Percentiles rank a stretch among this genome's conserved stretches.
Conservation (phyloP, 23 tunicate species). For the Phallusia fumigata region DNA sequence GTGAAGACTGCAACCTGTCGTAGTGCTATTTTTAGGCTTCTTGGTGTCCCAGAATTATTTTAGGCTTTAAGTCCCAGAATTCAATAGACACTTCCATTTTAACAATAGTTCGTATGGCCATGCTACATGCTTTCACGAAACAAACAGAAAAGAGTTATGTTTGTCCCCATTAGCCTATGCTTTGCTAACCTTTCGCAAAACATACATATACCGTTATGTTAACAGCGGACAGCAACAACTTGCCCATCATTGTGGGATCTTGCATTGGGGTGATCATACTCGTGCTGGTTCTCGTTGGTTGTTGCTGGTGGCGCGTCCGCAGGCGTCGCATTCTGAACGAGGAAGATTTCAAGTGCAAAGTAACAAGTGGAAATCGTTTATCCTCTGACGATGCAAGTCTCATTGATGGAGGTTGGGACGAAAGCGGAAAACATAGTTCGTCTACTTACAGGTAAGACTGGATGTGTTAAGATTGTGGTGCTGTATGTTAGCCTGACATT, state of each 20-base stretch:
- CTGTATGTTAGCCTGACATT: too few species aligned
- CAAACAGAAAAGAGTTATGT: too few species aligned
- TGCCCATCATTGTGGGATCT: constrained; percentile 17
- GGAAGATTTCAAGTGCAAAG: constrained; percentile 43
- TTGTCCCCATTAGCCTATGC: too few species aligned
- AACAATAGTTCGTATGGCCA: too few species aligned
- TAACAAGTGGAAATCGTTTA: constrained; percentile 49
- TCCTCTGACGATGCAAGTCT: constrained; percentile 74
- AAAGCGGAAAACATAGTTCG: constrained; percentile 74
- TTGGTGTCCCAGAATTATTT: too few species aligned
- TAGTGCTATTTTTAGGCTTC: too few species aligned
- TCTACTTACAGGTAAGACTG: constrained; percentile 63
- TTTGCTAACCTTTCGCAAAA: background rate
- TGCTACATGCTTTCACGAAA: too few species aligned
- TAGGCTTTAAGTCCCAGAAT: too few species aligned
- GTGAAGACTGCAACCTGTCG: too few species aligned
- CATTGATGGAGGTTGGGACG: constrained; percentile 86
- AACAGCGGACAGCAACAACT: background rate
- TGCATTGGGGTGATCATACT: constrained; percentile 8
- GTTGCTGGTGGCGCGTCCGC: constrained; percentile 13
- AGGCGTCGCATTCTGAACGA: constrained; percentile 18
- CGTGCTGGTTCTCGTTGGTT: constrained; percentile 6
- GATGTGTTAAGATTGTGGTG: background rate
- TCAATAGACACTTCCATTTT: too few species aligned
- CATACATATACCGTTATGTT: background rate